Conservation (phyloP, 1,140 invertebrate species). For the Ceratina australensis region DNA sequence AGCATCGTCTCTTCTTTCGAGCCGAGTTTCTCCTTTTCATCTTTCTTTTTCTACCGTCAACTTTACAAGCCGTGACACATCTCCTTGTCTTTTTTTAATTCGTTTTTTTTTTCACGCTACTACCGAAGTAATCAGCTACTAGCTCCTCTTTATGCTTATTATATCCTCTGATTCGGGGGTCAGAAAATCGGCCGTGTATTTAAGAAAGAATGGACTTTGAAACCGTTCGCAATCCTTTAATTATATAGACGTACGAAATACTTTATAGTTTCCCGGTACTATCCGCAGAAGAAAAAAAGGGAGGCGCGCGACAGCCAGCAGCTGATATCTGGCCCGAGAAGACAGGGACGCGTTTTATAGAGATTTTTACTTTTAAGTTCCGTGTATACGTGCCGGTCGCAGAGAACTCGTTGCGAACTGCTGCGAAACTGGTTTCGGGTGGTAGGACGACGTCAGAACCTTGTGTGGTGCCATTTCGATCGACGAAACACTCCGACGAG, state of each 20-base stretch:
- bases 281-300: constrained; percentile 17
- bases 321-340: constrained; percentile 50
- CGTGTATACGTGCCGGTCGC: constrained; percentile 38
- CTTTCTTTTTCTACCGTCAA: background rate
- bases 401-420: constrained; percentile 54
- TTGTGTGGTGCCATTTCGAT: constrained; percentile 66
- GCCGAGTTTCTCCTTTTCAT: constrained; percentile 33
- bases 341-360: constrained; percentile 50
- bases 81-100: background rate
- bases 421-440: constrained; percentile 55
- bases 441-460: constrained; percentile 57
- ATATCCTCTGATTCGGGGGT: constrained; percentile 71
- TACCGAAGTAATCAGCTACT: constrained; percentile 54
- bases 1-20: constrained; percentile 44
- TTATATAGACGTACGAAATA: constrained; percentile 49
- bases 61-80: constrained; percentile 26
- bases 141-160: constrained; percentile 62
- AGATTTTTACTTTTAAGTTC: constrained; percentile 57
- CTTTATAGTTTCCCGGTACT: constrained; percentile 49
- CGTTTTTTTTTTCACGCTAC: constrained; percentile 28
- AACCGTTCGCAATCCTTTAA: constrained; percentile 34
- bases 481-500: constrained; percentile 45
- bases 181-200: constrained; percentile 73
- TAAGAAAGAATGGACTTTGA: constrained; percentile 52
- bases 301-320: constrained; percentile 22